Evolutionary conservation across 2,113 vertebrate genomes (phyloP).

Genomic region (Crocuta crocuta): DNA sequence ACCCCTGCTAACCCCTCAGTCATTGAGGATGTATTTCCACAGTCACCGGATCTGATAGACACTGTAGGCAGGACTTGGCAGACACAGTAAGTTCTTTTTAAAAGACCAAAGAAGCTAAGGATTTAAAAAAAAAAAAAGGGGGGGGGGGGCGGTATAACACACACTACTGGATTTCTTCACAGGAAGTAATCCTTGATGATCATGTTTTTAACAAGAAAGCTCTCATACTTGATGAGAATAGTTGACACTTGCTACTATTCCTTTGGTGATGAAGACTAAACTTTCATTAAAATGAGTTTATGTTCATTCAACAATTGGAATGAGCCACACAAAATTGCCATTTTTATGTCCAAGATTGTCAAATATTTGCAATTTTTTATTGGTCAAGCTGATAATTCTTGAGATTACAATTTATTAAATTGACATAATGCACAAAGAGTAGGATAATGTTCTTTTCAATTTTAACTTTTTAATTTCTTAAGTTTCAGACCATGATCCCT

Average conservation of each 20-base stretch:
- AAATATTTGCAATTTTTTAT: conserved; percentile 12
- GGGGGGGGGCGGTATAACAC: neutral
- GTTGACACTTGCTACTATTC: neutral
- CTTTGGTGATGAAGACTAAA: neutral
- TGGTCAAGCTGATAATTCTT: conserved; percentile 26
- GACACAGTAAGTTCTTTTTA: conserved; percentile 10
- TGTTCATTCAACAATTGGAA: neutral
- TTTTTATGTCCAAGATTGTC: neutral
- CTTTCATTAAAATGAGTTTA: neutral
- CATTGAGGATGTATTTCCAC: neutral
- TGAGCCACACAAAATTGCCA: neutral
- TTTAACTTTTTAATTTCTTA: conserved; percentile 43
- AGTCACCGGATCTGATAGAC: neutral
- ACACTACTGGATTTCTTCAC: neutral
- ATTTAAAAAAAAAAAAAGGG: conserved; percentile 47
- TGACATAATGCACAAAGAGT: neutral
- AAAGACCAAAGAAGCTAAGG: conserved; percentile 40
- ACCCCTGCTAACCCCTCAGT: neutral
- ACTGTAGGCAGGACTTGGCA: neutral
- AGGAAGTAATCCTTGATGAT: neutral
- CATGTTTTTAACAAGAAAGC: conserved; percentile 43
- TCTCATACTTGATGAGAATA: neutral
- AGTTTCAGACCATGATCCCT: neutral
- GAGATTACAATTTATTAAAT: neutral
- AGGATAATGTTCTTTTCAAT: neutral